Conservation (phyloP, 2,113 vertebrate genomes). For the Labrus mixtus region DNA sequence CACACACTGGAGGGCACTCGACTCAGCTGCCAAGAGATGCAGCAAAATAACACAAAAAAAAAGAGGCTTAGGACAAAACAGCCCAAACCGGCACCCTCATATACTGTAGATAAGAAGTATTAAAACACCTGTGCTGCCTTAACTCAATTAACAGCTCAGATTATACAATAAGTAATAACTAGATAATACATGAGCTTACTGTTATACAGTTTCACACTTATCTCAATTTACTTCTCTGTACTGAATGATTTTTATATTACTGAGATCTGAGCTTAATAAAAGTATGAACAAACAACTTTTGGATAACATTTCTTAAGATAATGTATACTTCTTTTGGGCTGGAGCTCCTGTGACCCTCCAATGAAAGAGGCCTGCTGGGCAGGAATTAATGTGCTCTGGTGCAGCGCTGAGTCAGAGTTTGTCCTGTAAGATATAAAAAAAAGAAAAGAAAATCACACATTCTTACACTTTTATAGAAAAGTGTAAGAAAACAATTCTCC, state of each 20-base stretch:
- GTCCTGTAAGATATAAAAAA: conserved; percentile 82
- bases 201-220: neutral
- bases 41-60: conserved; percentile 14
- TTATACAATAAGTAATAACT: neutral
- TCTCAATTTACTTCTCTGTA: neutral
- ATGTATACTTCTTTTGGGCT: conserved; percentile 91
- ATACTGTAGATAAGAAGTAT: neutral
- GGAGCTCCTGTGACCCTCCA: conserved; percentile 91
- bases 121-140: too few species aligned
- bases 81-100: neutral
- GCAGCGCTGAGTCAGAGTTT: conserved; percentile 97
- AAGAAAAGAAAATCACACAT: neutral
- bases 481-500: neutral
- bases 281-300: too few species aligned
- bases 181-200: neutral
- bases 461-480: neutral
- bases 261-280: neutral
- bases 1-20: conserved; percentile 37
- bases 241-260: neutral
- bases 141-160: neutral
- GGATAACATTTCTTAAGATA: neutral
- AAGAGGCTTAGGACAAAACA: neutral
- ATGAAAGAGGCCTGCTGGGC: conserved; percentile 88
- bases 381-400: conserved; percentile 95
- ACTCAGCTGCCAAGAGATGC: conserved; percentile 37